Evolutionary conservation across 2,113 vertebrate species (phyloP), one percentile per base, ranked within the genome.

Genomic region (Nerophis ophidion): DNA sequence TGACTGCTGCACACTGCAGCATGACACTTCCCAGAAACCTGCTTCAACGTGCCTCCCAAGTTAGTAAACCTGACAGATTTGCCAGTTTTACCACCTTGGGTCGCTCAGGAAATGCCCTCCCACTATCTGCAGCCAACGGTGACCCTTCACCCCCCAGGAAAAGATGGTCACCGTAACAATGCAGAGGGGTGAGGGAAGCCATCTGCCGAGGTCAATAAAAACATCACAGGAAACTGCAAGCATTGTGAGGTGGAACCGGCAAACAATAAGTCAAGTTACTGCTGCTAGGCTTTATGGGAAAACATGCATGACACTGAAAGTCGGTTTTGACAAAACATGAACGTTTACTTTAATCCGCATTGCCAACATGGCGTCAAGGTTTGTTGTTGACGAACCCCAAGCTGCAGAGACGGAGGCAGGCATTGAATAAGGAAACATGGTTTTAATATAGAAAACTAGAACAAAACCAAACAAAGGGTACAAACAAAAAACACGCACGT

Each of bases 181-280:
- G 57, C 74, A 60, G 53, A 65, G 79, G 68, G 68, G 61, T 71
- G 76, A 81, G 80, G 81, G 77, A 71, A 75, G 79, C 86, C 89
- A 90, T 91, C 88, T 91, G 89, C 72, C 81, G 67, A 62, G 68
- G 74, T 81, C 82, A 88, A 84, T 89, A 87, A 89, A 91, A 89
- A 79, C 78, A 82, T 84, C 71, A 79, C 57, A 10, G 77, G 75
- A 79, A 72, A 84, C 57, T 9, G 58, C 38, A 38, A 76, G 52
- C 44, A 60, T 58, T 63, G 57, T 64, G 83, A 77, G 69, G 65
- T 79, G 65, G 68, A 77, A 82, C 74, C 64, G 71, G 11, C 61
- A 58, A 38, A 74, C 76, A 73, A 80, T 70, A 54, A 36, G 34
- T 8, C 6, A 54, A 14, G 2, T 55, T 38, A 16, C 16, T 36